Percentiles rank a stretch among this genome's conserved stretches.
Evolutionary conservation across 2,113 vertebrate genomes (phyloP).

Genomic region (Lophotis ruficrista): DNA sequence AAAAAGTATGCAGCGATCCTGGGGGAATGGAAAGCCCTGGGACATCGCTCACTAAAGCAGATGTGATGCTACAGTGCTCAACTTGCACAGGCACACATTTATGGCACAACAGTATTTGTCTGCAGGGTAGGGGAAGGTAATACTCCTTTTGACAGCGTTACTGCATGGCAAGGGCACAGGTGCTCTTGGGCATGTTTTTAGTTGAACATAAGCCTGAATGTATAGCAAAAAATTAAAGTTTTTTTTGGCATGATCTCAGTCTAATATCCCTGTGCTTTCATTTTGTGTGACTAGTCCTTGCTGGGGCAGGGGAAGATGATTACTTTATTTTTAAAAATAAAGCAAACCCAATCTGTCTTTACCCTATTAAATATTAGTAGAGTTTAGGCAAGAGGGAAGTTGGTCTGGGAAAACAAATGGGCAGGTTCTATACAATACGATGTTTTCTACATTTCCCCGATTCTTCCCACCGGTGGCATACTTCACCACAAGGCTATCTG

Average conservation of each 20-base stretch:
- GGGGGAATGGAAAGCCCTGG: not conserved
- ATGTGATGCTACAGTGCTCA: not conserved
- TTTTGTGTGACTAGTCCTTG: not conserved
- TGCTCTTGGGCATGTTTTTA: not conserved
- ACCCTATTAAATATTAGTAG: not conserved
- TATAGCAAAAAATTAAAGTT: not conserved
- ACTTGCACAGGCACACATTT: not conserved
- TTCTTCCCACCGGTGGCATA: not conserved
- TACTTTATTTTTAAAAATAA: not conserved
- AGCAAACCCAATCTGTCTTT: not conserved
- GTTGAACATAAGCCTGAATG: not conserved
- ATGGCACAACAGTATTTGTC: not conserved
- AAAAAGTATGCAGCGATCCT: fast-evolving
- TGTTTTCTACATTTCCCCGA: not conserved
- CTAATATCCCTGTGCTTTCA: not conserved
- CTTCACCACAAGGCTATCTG: not conserved
- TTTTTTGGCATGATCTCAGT: not conserved
- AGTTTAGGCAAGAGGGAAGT: not conserved
- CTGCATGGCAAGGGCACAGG: not conserved
- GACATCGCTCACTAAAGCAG: not conserved
- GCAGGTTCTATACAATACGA: not conserved
- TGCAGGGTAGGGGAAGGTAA: not conserved
- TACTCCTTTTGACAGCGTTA: not conserved
- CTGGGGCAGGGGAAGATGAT: not conserved
- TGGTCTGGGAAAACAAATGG: not conserved